These are phyloP conservation scores for Thumatha senex DNA, from an alignment of 2,888 invertebrate species.

Conservation along the genomic window DNA sequence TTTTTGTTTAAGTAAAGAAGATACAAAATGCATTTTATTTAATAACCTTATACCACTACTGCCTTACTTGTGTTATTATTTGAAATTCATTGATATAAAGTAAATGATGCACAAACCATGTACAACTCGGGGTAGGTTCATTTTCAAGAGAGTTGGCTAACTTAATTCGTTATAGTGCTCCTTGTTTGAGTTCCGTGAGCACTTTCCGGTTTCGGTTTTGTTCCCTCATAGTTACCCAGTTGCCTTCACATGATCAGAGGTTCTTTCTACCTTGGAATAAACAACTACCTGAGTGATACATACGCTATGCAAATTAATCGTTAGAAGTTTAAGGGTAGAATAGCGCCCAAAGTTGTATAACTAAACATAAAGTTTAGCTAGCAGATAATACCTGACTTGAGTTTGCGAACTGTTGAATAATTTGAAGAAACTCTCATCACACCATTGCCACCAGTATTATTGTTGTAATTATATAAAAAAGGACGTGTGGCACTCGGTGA, in stretches of 20 bases:
- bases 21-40: too few species aligned
- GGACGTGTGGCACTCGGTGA: too few species aligned
- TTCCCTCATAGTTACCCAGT: slow-evolving; percentile 33
- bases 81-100: too few species aligned
- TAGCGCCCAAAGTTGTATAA: slow-evolving; percentile 19
- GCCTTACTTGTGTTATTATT: too few species aligned
- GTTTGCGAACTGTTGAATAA: slow-evolving; percentile 22
- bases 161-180: slow-evolving; percentile 78
- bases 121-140: slow-evolving; percentile 60
- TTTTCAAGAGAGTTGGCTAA: slow-evolving; percentile 66
- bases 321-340: slow-evolving; percentile 37
- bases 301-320: slow-evolving; percentile 61
- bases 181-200: slow-evolving; percentile 73
- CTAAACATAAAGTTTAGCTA: slow-evolving; percentile 27
- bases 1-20: too few species aligned
- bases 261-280: slow-evolving; percentile 44
- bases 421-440: background rate
- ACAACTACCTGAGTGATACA: slow-evolving; percentile 68
- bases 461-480: too few species aligned
- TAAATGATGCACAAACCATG: slow-evolving; percentile 25
- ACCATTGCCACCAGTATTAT: too few species aligned
- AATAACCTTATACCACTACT: too few species aligned
- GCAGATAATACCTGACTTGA: slow-evolving; percentile 19
- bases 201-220: slow-evolving; percentile 53
- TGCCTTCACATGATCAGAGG: slow-evolving; percentile 26